Evolutionary conservation across 2,888 invertebrate species (phyloP).

Genomic region (Artemia sinica): DNA sequence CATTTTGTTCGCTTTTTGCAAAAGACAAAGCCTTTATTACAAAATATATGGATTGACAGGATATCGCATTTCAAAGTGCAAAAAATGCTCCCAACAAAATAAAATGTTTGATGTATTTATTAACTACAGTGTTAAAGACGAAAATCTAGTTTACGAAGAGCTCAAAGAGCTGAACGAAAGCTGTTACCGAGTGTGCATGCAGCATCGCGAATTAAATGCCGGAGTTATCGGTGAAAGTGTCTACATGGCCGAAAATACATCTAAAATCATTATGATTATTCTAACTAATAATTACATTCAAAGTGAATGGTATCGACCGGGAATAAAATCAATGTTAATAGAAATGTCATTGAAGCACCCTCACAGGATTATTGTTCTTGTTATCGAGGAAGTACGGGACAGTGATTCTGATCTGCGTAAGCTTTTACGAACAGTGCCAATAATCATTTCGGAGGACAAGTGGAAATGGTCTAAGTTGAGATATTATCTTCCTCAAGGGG

Average conservation of each 20-base stretch:
- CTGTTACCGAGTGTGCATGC: conserved; percentile 63
- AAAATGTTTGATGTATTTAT: conserved; percentile 77
- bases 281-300: background rate
- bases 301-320: conserved; percentile 4
- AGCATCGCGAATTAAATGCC: conserved; percentile 52
- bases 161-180: conserved; percentile 60
- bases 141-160: conserved; percentile 65
- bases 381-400: conserved; percentile 11
- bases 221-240: conserved; percentile 46
- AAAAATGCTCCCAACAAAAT: conserved; percentile 44
- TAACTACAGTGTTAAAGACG: conserved; percentile 73
- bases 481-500: conserved; percentile 6
- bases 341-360: conserved; percentile 10
- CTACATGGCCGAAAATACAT: conserved; percentile 53
- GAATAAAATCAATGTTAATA: background rate
- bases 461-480: conserved; percentile 13
- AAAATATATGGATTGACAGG: conserved; percentile 68
- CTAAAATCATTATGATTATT: background rate
- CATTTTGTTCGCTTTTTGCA: conserved; percentile 50
- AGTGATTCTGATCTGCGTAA: conserved; percentile 6
- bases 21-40: conserved; percentile 58
- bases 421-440: conserved; percentile 11
- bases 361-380: conserved; percentile 10
- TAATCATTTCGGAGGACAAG: conserved; percentile 9
- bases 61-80: conserved; percentile 41